These are phyloP conservation scores for Crematogaster levior DNA, from an alignment of 2,888 invertebrate genomes.

Conservation along the genomic window DNA sequence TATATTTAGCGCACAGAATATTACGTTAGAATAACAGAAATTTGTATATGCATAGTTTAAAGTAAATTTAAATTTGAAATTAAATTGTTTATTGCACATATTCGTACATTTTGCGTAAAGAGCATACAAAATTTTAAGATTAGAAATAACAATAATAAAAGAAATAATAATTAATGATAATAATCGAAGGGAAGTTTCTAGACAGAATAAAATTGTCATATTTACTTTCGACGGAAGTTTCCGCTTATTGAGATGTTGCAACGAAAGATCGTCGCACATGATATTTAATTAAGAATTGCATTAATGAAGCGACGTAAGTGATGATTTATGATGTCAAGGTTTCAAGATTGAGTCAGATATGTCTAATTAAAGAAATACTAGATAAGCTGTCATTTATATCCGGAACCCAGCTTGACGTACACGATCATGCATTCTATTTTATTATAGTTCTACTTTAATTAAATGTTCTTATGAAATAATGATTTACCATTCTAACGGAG, in stretches of 20 bases:
- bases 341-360: conserved; percentile 53
- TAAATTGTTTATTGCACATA: conserved; percentile 1
- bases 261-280: conserved; percentile 17
- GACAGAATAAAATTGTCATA: not conserved
- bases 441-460: not conserved
- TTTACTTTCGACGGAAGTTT: conserved; percentile 20
- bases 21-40: not conserved
- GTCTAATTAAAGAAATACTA: conserved; percentile 35
- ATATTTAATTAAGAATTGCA: conserved; percentile 64
- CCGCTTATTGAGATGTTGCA: conserved; percentile 37
- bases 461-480: not conserved
- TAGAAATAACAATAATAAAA: conserved; percentile 25
- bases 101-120: not conserved
- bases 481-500: not conserved
- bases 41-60: not conserved
- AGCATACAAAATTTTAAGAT: not conserved
- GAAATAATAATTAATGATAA: too few relatives aligned
- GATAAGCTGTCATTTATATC: not conserved
- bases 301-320: conserved; percentile 60
- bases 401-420: not conserved
- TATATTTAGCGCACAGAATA: not conserved
- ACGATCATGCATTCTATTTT: not conserved
- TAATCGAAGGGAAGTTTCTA: not conserved
- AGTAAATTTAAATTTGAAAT: not conserved
- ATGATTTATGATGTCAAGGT: conserved; percentile 64